Evolutionary conservation across 2,888 invertebrate genomes (phyloP), one percentile per base, ranked within the genome.

Genomic region (Diachrysia chrysitis): DNA sequence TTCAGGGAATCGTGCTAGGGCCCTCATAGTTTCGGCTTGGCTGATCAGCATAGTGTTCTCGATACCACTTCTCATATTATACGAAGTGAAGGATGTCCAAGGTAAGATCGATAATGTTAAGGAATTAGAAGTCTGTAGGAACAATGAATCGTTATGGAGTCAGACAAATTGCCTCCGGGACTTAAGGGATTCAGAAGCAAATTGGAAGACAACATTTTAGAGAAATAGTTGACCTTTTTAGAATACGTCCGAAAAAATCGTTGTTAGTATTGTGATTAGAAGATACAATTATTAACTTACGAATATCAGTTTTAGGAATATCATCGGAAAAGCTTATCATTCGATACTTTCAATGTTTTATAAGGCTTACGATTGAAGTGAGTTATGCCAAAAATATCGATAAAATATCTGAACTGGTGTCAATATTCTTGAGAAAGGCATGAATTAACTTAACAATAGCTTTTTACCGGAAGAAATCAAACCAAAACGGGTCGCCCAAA

Each of bases 1-100:
- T 96, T 46, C 95, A 98, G 98, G 98, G 98, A 97, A 97, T 89
- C 96, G 98, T 79, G 98, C 98, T 0, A 96, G 97, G 78, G 96
- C 96, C 58, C 95, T 99, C 63, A 97, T 98, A 9, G 96, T 97
- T 6, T 96, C 97, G 6, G 98, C 98, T 0, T 99, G 98, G 98
- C 88, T 97, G 9, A 95, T 98, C 70, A 98, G 98, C 83, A 96
- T 97, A 14, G 78, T 98, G 35, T 98, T 98, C 89, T 98, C 98
- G 1, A 94, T 97, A 55, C 98, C 98, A 42, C 97, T 98, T 32
- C 96, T 98, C 67, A 96, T 98, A 76, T 95, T 98, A 1, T 98
- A 98, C 85, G 97, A 98, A 91, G 97, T 98, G 82, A 97, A 96
- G 86, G 96, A 96, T 69, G 96, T 98, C 71, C 97, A 98, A 96